phyloP scores from a whole-genome alignment of 2,113 vertebrate species.

The Urocynchramus pylzowi region DNA sequence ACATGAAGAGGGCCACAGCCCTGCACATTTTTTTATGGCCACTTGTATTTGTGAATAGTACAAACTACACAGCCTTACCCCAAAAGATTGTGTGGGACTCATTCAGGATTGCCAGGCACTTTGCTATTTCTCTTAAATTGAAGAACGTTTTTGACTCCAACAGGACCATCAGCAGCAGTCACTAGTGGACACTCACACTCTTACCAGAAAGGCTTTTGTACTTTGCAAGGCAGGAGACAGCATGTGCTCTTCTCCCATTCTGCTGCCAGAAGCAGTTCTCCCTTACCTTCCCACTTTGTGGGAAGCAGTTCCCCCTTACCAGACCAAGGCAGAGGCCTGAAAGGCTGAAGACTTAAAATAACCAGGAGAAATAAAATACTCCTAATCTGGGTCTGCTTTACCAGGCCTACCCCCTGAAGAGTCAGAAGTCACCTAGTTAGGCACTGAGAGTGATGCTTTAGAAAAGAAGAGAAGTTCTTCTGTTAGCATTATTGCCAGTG shows the following conservation, averaged over 20 bases:
- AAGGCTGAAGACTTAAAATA: neutral
- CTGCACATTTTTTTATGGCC: neutral
- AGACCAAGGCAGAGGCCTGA: neutral
- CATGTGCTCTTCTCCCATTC: rapidly evolving
- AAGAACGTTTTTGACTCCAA: neutral
- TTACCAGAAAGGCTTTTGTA: rapidly evolving
- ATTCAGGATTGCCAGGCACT: neutral
- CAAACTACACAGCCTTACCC: neutral
- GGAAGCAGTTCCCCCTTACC: neutral
- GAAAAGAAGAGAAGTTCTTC: neutral
- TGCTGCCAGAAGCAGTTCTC: neutral
- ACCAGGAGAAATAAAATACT: neutral
- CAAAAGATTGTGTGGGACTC: neutral
- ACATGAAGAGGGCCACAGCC: neutral
- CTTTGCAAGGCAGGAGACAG: neutral
- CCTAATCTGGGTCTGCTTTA: neutral
- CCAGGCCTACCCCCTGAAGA: neutral
- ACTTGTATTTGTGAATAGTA: neutral
- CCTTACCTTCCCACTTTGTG: neutral
- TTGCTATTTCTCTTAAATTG: neutral
- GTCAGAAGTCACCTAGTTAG: neutral
- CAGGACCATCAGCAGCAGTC: neutral
- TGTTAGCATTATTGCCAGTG: neutral
- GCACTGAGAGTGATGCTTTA: neutral
- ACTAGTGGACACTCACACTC: neutral